phyloP scores from a whole-genome alignment of 2,113 vertebrate species.

The Macroglossus sobrinus region DNA sequence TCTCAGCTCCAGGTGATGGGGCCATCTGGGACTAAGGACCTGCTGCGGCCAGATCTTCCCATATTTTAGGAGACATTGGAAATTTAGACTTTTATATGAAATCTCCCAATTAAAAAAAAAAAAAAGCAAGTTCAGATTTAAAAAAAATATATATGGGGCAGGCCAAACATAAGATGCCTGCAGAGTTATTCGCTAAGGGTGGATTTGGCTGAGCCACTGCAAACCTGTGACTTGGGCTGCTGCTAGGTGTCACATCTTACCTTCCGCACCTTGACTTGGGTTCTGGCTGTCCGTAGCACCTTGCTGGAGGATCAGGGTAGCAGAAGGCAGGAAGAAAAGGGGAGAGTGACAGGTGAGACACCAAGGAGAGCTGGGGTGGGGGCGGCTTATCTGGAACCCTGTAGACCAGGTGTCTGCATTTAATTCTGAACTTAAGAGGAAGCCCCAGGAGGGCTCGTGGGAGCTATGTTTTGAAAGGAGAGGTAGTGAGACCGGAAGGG shows the following conservation, averaged over 20 bases:
- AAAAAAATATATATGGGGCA: neutral
- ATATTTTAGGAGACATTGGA: neutral
- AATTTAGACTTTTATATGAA: neutral
- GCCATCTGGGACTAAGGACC: accelerated
- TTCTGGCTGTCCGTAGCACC: accelerated
- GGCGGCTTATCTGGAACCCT: neutral
- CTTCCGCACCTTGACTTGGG: neutral
- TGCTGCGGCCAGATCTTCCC: neutral
- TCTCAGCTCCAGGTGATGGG: neutral
- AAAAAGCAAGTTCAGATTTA: neutral
- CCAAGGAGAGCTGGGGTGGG: neutral
- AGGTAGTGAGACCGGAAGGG: neutral
- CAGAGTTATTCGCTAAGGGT: too few relatives aligned
- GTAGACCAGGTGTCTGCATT: neutral
- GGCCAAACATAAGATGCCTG: neutral
- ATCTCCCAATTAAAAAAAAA: neutral
- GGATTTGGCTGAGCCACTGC: neutral
- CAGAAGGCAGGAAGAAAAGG: neutral
- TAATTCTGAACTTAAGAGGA: neutral
- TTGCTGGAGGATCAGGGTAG: accelerated
- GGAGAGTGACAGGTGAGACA: accelerated
- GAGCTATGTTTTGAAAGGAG: neutral
- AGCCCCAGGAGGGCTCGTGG: neutral
- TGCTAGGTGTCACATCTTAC: accelerated
- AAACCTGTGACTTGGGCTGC: neutral